Evolutionary conservation across 2,888 invertebrate species (phyloP).

Genomic region (Patella depressa): DNA sequence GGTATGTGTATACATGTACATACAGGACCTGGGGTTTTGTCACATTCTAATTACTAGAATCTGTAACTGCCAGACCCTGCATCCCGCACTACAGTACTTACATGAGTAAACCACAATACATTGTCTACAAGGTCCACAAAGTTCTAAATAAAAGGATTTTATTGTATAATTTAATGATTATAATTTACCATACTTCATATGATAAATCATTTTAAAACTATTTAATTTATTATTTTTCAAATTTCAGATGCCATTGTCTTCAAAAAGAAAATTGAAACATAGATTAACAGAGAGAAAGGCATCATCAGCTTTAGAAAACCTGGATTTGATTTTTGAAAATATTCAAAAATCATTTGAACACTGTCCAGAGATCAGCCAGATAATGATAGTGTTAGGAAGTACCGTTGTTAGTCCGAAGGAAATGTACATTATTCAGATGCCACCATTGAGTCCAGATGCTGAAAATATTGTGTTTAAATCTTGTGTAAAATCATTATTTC

Average conservation of each 20-base stretch:
- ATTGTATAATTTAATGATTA: no score
- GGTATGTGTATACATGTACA: no score
- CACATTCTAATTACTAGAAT: no score
- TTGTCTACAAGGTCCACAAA: no score
- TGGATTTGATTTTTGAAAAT: constrained; percentile 43
- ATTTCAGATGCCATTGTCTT: background rate
- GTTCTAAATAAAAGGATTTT: no score
- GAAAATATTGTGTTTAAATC: constrained; percentile 31
- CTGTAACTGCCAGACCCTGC: no score
- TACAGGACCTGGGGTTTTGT: no score
- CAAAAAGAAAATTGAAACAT: background rate
- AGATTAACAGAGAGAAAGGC: constrained; percentile 36
- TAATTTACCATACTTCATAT: no score
- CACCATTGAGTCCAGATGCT: constrained; percentile 33
- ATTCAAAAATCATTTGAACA: constrained; percentile 46
- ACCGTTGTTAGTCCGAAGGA: constrained; percentile 58
- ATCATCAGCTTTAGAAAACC: constrained; percentile 35
- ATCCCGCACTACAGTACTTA: no score
- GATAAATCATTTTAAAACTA: no score
- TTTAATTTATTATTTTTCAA: no score
- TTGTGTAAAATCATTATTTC: constrained; percentile 45
- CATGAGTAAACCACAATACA: no score
- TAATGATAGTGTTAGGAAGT: constrained; percentile 49
- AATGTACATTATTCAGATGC: constrained; percentile 46
- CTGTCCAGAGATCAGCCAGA: constrained; percentile 52